Percentiles rank a stretch among this genome's conserved stretches.
phyloP scores from a whole-genome alignment of 2,113 vertebrate genomes.

The Coptodon bakossiorum region DNA sequence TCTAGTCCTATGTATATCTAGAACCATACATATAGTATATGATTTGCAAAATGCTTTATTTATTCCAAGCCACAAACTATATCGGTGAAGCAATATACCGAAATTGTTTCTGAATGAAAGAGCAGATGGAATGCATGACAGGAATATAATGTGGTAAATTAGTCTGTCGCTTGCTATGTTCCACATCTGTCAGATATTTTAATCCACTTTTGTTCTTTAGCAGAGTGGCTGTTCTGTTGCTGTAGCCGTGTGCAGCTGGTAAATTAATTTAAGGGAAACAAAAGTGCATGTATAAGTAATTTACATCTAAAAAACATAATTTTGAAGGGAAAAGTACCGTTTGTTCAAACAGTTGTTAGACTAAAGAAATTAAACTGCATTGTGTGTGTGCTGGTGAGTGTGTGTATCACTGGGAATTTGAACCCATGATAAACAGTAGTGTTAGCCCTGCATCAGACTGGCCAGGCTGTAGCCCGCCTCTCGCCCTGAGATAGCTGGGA shows the following conservation, averaged over 20 bases:
- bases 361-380: not conserved
- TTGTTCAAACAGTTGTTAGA: not conserved
- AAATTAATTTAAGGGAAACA: constrained; percentile 23
- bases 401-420: not conserved
- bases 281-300: not conserved
- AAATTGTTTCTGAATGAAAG: not conserved
- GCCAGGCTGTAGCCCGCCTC: not conserved
- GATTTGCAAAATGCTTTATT: not conserved
- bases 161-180: not conserved
- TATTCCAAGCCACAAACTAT: not conserved
- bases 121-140: constrained; percentile 30
- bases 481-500: not conserved
- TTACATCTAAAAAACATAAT: not conserved
- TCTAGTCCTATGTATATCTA: not conserved
- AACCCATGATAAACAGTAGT: not conserved
- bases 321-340: not conserved
- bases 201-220: not conserved
- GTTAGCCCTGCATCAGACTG: not conserved
- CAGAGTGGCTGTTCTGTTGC: not conserved
- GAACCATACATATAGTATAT: not conserved
- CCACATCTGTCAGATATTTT: constrained; percentile 28
- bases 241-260: not conserved
- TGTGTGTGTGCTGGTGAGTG: not conserved
- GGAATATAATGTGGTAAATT: constrained; percentile 22
- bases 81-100: not conserved